Base-by-base conservation (phyloP, 2,113 vertebrate genomes). In the Brachyhypopomus gauderio region DNA sequence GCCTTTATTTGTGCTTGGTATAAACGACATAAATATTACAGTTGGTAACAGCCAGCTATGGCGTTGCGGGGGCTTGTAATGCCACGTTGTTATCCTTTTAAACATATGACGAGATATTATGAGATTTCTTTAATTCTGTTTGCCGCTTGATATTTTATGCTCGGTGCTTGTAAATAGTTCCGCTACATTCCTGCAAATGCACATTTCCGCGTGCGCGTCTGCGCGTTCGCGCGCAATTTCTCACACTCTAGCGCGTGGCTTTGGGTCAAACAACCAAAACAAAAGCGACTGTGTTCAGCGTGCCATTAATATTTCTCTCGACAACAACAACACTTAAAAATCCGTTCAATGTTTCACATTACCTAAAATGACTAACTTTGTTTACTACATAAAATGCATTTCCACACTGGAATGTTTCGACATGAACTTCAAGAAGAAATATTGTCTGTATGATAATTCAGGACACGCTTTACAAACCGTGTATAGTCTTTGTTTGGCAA, bases 181-280 rank as follows among this genome's bases (percentile, higher is more conserved):
- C 83, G 88, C 87, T 64, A 85, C 86, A 88, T 90, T 91, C 87
- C 88, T 89, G 78, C 76, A 89, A 89, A 22, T 52, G 77, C 85
- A 62, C 84, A 85, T 80, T 85, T 87, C 84, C 86, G 38, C 55
- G 64, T 60, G 4, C 72, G 81, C 85, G 78, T 83, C 82, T 78
- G 84, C 82, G 45, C 70, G n/a, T 74, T 36, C 48, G 14, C 52
- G 23, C 55, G 30, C 52, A 27, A 58, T 52, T 67, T 72, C 59
- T 45, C 72, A 52, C 41, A 79, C 79, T 74, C 72, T 60, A 16
- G 83, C 72, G 84, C 78, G 16, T 69, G 82, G 86, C 77, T 87
- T 78, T 82, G 87, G 87, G 86, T 91, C 89, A 89, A 78, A 85
- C 75, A 85, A 77, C 72, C 79, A 84, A 90, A 83, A 90, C 86